phyloP scores from a whole-genome alignment of 2,888 invertebrate genomes.

The Pheosia tremula region DNA sequence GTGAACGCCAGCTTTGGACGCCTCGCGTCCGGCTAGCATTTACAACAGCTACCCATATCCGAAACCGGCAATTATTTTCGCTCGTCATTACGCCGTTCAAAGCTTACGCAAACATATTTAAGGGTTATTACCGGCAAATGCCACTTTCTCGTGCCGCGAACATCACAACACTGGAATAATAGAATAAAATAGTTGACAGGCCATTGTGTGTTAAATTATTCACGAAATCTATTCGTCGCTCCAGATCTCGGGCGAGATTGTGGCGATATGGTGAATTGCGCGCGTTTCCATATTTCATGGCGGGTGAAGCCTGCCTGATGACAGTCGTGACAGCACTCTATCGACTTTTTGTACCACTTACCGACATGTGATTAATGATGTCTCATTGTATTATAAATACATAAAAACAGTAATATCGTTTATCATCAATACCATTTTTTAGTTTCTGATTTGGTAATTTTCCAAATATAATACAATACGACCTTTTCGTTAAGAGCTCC shows the following conservation, averaged over 20 bases:
- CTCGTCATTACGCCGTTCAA: slow-evolving; percentile 43
- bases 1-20: neutral
- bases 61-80: slow-evolving; percentile 31
- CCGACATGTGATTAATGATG: slow-evolving; percentile 48
- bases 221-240: slow-evolving; percentile 77
- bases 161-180: slow-evolving; percentile 53
- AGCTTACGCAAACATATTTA: slow-evolving; percentile 44
- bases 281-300: slow-evolving; percentile 71
- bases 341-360: slow-evolving; percentile 51
- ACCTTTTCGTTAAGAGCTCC: too few species aligned
- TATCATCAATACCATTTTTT: neutral
- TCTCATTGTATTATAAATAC: slow-evolving; percentile 13
- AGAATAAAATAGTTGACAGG: slow-evolving; percentile 71
- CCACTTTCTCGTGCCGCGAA: slow-evolving; percentile 58
- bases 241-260: slow-evolving; percentile 73
- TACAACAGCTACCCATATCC: slow-evolving; percentile 17
- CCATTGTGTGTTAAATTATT: slow-evolving; percentile 80
- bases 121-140: slow-evolving; percentile 51
- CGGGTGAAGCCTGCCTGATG: slow-evolving; percentile 64
- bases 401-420: neutral
- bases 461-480: too few species aligned
- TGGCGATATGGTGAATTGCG: slow-evolving; percentile 74
- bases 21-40: slow-evolving; percentile 14
- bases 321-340: slow-evolving; percentile 72
- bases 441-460: too few species aligned